These are phyloP conservation scores for Ornithoptera priamus DNA, from an alignment of 2,888 invertebrate species.

Conservation along the genomic window DNA sequence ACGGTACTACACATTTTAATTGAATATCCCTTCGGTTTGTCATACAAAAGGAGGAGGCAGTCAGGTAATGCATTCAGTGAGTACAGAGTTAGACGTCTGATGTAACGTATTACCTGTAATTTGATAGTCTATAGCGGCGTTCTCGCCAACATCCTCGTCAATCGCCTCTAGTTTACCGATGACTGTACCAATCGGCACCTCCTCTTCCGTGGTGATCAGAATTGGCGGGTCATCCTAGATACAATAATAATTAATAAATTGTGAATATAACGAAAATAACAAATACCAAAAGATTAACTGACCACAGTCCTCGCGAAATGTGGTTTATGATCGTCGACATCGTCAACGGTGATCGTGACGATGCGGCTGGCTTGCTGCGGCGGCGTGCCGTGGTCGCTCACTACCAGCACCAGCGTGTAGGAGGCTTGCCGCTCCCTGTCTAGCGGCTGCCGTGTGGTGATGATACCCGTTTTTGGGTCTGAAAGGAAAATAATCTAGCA, in stretches of 20 bases:
- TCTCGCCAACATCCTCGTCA: slow-evolving; percentile 87
- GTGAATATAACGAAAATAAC: too few species aligned
- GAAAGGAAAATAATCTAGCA: slow-evolving; percentile 26
- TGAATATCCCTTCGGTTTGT: background rate
- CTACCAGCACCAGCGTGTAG: slow-evolving; percentile 89
- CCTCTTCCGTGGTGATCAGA: slow-evolving; percentile 83
- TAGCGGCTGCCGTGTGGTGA: slow-evolving; percentile 83
- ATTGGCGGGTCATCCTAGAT: slow-evolving; percentile 83
- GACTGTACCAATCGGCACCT: slow-evolving; percentile 82
- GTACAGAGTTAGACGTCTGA: too few species aligned
- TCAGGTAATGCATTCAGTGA: too few species aligned
- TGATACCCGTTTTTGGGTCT: slow-evolving; percentile 85
- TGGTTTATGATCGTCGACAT: slow-evolving; percentile 90
- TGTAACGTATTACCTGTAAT: slow-evolving; percentile 79
- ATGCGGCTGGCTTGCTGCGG: slow-evolving; percentile 87
- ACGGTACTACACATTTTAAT: too few species aligned
- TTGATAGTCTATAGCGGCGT: slow-evolving; percentile 86
- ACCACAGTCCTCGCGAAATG: slow-evolving; percentile 84
- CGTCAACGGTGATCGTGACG: slow-evolving; percentile 83
- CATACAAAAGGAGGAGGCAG: background rate
- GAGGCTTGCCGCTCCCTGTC: slow-evolving; percentile 87
- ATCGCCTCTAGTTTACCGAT: slow-evolving; percentile 85
- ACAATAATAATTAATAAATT: too few species aligned
- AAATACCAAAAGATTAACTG: slow-evolving; percentile 36
- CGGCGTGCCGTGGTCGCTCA: slow-evolving; percentile 88